Evolutionary conservation across 2,797 vertebrate species (phyloP), one percentile per base, ranked within the genome.

Genomic region (Scolopax bukidnonensis): DNA sequence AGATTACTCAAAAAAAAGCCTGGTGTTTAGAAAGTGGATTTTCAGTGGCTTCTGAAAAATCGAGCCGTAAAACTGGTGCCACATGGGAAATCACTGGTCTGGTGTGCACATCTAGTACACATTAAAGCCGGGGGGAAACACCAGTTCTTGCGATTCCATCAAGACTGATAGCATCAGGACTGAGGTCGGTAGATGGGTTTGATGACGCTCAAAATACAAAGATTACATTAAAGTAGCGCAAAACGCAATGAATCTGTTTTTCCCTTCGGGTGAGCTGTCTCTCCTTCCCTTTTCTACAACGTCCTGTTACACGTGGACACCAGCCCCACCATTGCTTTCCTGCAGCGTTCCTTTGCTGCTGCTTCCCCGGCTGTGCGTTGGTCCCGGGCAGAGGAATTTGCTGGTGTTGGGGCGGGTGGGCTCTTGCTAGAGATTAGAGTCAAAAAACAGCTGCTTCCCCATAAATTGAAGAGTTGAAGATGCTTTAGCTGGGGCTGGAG

Each of bases 21-120:
- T 88, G 76, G 71, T 71, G 40, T 90, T 93, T 74, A 65, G 57
- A 47, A 53, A 86, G 73, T 36, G 87, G 47, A 10, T 74, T 77
- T 84, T 77, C 51, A 20, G 56, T 25, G 40, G 56, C 19, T 81
- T 84, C 60, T 77, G 33, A 81, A 64, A 54, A 48, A 15, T 4
- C 0, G 15, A 84, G 64, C 50, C 4, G 0, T 51, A 13, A 40
- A 68, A 30, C 41, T 11, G 33, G 47, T 32, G 20, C 41, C 38
- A 1, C 47, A 0, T 17, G 48, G 63, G 80, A n/a, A 86, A 33
- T 57, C 36, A 4, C 54, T 19, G 25, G 36, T 41, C 41, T 45
- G 2, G 33, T 25, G 2, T 61, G 50, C 30, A 8, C 45, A 28
- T 33, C 38, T 27, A 65, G 40, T 10, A 9, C 23, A 11, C 6